Evolutionary conservation across 1,140 invertebrate species (phyloP), one percentile per base, ranked within the genome.

Genomic region (Drosophila quadrilineata): DNA sequence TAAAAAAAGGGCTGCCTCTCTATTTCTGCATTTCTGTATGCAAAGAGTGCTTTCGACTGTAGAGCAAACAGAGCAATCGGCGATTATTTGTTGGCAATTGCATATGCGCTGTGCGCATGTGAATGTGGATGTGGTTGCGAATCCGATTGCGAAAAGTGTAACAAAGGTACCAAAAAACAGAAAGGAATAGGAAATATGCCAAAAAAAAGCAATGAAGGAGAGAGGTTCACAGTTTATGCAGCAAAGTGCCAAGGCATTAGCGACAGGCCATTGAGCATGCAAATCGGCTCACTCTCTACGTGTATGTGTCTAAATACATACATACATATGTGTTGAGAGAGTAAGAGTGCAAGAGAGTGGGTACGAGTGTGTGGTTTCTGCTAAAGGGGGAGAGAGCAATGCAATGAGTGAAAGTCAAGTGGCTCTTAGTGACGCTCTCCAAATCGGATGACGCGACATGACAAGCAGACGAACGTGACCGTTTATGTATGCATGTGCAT

Each of bases 331-430:
- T n/a, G n/a, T n/a, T n/a, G n/a, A n/a, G n/a, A n/a, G n/a, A n/a
- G n/a, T n/a, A n/a, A n/a, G n/a, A n/a, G n/a, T n/a, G n/a, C n/a
- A n/a, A n/a, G n/a, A n/a, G 10, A 40, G 28, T 46, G 48, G 31
- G 31, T 31, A 43, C 29, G 40, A 0, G 35, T 41, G 38, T 26
- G n/a, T n/a, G n/a, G n/a, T n/a, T n/a, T n/a, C n/a, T n/a, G n/a
- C n/a, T n/a, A 49, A 50, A 46, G 60, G 52, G 41, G 33, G 19
- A 41, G 43, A 21, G 45, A 64, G 46, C 43, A 45, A 67, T 35
- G 36, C 36, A 58, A 57, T 50, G 77, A 80, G 76, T 76, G 77
- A 84, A 82, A 82, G 76, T 82, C 76, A 82, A 82, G 76, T 82
- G 77, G 36, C 64, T 41, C 76, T 84, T 77, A 36, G 35, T 57